Evolutionary conservation across 2,888 invertebrate species (phyloP), one percentile per base, ranked within the genome.

Genomic region (Lycocerus yunnanus): DNA sequence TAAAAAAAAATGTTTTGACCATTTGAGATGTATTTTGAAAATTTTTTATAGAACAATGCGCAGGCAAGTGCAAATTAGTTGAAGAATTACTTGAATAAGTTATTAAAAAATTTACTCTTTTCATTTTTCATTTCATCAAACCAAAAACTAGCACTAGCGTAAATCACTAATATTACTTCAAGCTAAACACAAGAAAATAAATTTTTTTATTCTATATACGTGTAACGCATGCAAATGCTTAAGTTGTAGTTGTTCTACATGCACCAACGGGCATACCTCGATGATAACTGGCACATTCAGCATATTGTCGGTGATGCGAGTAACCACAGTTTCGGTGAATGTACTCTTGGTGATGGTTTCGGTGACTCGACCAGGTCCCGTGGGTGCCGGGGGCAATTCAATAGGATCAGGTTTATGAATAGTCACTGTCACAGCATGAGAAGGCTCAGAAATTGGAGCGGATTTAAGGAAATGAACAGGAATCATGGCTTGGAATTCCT

Each of bases 301-400:
- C 87, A 93, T 92, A 91, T 97, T 97, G 90, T 97, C 96, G 84
- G 97, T 97, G 89, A 97, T 93, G 86, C 97, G 91, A 82, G 97
- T 97, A 89, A 97, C 96, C 82, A 96, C 95, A 80, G 96, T 97
- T 91, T 97, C 97, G 85, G 97, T 97, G 90, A 96, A 94, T 82
- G 97, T 97, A 86, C 96, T 95, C 92, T 96, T 97, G 88, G 97
- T 97, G 91, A 97, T 95, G 88, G 95, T 95, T 90, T 97, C 97
- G 82, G 96, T 97, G 89, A 96, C 94, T 87, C 92, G 91, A 87
- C 97, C 97, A 86, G 94, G 91, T 82, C 93, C 91, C 78, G 93
- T 93, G 79, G 95, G 95, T 82, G 95, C 91, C 84, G 96, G 95
- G 82, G 95, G 95, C 84, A 94, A 91, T 85, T 92, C 92, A 83